Evolutionary conservation across 2,797 vertebrate species (phyloP).

Genomic region (Siniperca scherzeri): DNA sequence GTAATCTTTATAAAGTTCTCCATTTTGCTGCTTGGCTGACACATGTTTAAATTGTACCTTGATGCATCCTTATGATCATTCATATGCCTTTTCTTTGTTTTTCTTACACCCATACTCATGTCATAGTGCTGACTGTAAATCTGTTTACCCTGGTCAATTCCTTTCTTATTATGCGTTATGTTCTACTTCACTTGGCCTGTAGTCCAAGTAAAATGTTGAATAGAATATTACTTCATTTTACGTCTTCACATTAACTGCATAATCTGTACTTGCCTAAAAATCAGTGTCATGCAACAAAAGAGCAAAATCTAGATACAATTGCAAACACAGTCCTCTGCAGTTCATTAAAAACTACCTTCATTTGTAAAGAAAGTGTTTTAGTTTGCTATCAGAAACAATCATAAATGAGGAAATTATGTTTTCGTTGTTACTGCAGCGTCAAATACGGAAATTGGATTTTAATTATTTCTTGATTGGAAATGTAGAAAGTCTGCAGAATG

Average conservation of each 20-base stretch:
- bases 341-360: conserved; percentile 19
- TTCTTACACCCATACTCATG: neutral
- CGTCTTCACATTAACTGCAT: neutral
- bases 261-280: conserved; percentile 1
- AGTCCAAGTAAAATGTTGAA: neutral
- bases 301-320: neutral
- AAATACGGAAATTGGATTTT: conserved; percentile 35
- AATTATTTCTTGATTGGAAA: conserved; percentile 34
- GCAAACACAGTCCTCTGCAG: neutral
- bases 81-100: neutral
- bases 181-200: neutral
- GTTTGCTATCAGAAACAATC: conserved; percentile 16
- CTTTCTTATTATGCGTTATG: neutral
- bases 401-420: conserved; percentile 6
- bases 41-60: neutral
- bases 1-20: too few relatives aligned
- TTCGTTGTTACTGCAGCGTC: neutral
- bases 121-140: neutral
- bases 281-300: neutral
- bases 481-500: conserved; percentile 11
- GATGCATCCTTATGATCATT: neutral
- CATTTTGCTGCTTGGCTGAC: too few relatives aligned
- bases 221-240: neutral
- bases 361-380: conserved; percentile 3
- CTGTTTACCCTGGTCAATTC: neutral